Evolutionary conservation across 2,888 invertebrate species (phyloP), one percentile per base, ranked within the genome.

Genomic region (Drosophila quinaria): DNA sequence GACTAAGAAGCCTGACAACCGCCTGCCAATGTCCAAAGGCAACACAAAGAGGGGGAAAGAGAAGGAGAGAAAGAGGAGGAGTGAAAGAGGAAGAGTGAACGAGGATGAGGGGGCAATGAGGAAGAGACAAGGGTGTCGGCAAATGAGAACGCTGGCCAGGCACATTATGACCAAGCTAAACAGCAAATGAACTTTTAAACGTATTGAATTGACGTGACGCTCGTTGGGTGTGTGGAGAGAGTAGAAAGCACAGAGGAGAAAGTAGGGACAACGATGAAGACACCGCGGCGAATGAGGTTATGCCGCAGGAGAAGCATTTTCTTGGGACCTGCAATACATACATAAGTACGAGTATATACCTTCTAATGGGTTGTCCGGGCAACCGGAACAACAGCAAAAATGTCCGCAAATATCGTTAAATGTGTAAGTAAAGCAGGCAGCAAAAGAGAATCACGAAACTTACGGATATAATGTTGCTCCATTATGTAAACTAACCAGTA

Each of bases 141-240:
- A 39, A 39, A 25, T 58, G 33, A 22, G 66, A 59, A 17, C 51
- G 37, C 74, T 67, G 49, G 59, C 52, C 68, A 50, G 85, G 79
- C 89, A 74, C 89, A 85, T 85, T 89, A 85, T 85, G 85, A 87
- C 89, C 85, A 79, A 77, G 87, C 85, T 87, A 89, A 89, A 89
- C 80, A 89, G 85, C 85, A 89, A 85, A 87, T 84, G 85, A 85
- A 89, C 89, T 87, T 84, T 84, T 84, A 87, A 84, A 83, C 89
- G 87, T 89, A 89, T 84, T 89, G 89, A 89, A 84, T 89, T 83
- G 89, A 78, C 80, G 86, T 77, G 74, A 62, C 41, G 55, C 19
- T 22, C 5, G 44, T 19, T 25, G 33, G 44, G 11, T 8, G 29
- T 39, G 54, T 17, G 41, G 42, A 56, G 47, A 42, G 25, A 35